Base-by-base conservation (phyloP, 1,140 invertebrate species). In the Melanaphis sacchari region DNA sequence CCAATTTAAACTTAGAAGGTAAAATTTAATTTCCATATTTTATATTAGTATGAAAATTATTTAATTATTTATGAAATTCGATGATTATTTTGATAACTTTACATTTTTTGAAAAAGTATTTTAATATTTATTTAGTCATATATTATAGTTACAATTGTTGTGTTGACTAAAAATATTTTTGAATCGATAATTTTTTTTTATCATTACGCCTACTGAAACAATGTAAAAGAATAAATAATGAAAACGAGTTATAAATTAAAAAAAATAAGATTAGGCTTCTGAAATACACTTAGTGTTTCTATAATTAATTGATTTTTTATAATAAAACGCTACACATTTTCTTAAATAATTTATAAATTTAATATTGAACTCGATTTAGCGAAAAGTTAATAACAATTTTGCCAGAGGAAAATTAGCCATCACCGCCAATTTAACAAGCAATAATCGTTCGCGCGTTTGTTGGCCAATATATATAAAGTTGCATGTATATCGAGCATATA, bases 341-440 rank as follows among this genome's bases (percentile, higher is more conserved):
- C 31, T n/a, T 31, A 76, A n/a, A 66, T 66, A 43, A 85, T 87
- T n/a, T 46, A 87, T 87, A 38, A 43, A 87, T 87, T 87, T 88
- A 88, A 38, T 91, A 59, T 31, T n/a, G 38, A 76, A 66, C 40
- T 91, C 76, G 36, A 52, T 82, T 49, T 82, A 82, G 91, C 91
- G 36, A 82, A 92, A 92, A 82, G 91, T 52, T 92, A 92, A 92
- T 92, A 92, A 92, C 66, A 38, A 92, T 82, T 82, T 84, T 31
- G 41, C 91, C 91, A 82, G 66, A 92, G 66, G 91, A 92, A 91
- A 92, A 92, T 92, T 92, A 92, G 91, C 59, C n/a, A n/a, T n/a
- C 11, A 43, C 6, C 41, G 41, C 66, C 59, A 40, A 91, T 91
- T 91, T 91, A 82, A 82, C 91, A 49, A 36, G 76, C n/a, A 92